A percentile compares a stretch with the other conserved stretches of the same genome.
Conservation (phyloP, 2,888 invertebrate species). For the Yponomeuta evonymella region DNA sequence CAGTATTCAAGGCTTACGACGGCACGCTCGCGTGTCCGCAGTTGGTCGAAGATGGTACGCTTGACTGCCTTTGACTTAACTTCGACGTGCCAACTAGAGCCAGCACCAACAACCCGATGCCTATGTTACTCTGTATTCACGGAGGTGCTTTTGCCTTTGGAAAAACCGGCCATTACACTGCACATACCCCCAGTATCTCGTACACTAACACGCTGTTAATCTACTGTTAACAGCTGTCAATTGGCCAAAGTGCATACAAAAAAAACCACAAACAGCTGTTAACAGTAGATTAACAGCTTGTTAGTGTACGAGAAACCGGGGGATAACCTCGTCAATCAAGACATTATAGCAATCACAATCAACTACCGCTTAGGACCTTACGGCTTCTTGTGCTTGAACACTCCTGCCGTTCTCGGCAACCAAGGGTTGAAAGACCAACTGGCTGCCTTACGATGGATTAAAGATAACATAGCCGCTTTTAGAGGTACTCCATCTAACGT, state of each 20-base stretch:
- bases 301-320: too few relatives aligned
- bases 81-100: conserved; percentile 18
- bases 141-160: too few relatives aligned
- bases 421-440: conserved; percentile 65
- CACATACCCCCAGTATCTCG: too few relatives aligned
- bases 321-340: conserved; percentile 42
- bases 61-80: conserved; percentile 20
- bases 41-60: neutral
- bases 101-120: conserved; percentile 16
- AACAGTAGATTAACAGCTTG: too few relatives aligned
- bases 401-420: conserved; percentile 55
- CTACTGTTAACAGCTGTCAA: too few relatives aligned
- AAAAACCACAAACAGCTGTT: too few relatives aligned
- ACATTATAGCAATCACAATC: conserved; percentile 54
- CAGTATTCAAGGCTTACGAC: conserved; percentile 44
- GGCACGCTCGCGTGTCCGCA: conserved; percentile 16
- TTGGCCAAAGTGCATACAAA: too few relatives aligned
- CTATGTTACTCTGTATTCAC: conserved; percentile 19
- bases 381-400: conserved; percentile 58
- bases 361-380: conserved; percentile 66
- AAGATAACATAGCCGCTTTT: conserved; percentile 54
- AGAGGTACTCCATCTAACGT: conserved; percentile 60
- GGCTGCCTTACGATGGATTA: conserved; percentile 54
- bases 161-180: neutral
- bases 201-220: too few relatives aligned